These are phyloP conservation scores for Papilio elwesi DNA, from an alignment of 2,888 invertebrate genomes.

Conservation along the genomic window DNA sequence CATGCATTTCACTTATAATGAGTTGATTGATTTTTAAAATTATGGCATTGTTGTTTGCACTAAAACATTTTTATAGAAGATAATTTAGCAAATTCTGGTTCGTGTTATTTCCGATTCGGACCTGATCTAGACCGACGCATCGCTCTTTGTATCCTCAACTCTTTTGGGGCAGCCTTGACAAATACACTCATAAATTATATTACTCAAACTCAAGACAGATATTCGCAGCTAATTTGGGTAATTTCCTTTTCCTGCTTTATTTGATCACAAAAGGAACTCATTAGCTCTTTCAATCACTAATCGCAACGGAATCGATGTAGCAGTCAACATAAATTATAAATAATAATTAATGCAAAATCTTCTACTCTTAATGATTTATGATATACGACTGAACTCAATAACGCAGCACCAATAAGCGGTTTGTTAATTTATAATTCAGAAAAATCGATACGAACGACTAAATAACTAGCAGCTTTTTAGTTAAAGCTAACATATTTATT, in stretches of 20 bases:
- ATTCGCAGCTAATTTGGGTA: constrained; percentile 17
- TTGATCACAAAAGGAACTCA: constrained; percentile 18
- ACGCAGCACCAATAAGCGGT: background rate
- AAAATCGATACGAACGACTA: background rate
- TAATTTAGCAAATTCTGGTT: constrained; percentile 20
- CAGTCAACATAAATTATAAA: constrained; percentile 19
- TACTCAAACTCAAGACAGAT: constrained; percentile 13
- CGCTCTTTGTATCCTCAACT: background rate
- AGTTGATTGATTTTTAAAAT: background rate
- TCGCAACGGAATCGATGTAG: constrained; percentile 7
- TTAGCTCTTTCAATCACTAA: constrained; percentile 6
- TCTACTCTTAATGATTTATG: constrained; percentile 9
- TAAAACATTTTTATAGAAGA: background rate
- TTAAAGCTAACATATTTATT: background rate
- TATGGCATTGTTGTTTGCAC: background rate
- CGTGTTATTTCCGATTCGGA: background rate
- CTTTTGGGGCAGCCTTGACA: constrained; percentile 7
- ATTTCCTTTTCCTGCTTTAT: constrained; percentile 33
- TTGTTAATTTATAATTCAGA: background rate
- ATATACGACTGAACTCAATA: background rate
- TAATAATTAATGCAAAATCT: constrained; percentile 3
- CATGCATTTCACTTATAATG: too few relatives aligned
- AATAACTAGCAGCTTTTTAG: background rate
- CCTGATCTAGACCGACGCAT: constrained; percentile 22
- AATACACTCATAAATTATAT: constrained; percentile 26